Evolutionary conservation across 2,113 vertebrate species (phyloP).

Genomic region (Tapirus terrestris): DNA sequence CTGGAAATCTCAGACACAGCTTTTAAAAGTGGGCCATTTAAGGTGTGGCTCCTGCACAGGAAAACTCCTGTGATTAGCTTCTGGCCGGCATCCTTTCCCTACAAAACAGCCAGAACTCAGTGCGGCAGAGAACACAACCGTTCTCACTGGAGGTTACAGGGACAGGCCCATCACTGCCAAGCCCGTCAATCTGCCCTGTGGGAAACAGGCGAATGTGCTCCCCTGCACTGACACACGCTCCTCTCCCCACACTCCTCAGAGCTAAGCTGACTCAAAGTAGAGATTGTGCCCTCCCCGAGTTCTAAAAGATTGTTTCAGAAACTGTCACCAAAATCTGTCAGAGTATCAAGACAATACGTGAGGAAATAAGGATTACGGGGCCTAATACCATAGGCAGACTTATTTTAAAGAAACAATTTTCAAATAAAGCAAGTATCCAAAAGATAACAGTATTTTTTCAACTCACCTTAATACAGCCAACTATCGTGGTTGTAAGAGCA

Average conservation of each 20-base stretch:
- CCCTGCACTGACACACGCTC: not conserved
- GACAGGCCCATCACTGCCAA: not conserved
- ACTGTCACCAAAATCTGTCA: not conserved
- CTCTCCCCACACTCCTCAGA: not conserved
- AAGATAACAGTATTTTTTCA: not conserved
- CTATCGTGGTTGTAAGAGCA: slow-evolving; percentile 98
- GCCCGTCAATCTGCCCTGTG: not conserved
- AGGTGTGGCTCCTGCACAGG: not conserved
- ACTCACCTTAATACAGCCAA: slow-evolving; percentile 97
- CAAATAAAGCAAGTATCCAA: not conserved
- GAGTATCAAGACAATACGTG: not conserved
- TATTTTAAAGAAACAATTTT: not conserved
- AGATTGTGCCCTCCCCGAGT: not conserved
- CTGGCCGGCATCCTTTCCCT: not conserved
- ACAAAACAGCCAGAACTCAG: not conserved
- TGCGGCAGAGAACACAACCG: not conserved
- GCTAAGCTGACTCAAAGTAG: not conserved
- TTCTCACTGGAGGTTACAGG: not conserved
- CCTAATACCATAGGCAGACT: not conserved
- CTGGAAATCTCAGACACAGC: slow-evolving; percentile 2
- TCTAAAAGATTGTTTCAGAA: not conserved
- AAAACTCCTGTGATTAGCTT: not conserved
- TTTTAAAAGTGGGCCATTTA: slow-evolving; percentile 7
- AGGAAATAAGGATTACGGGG: not conserved
- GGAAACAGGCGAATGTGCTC: not conserved